phyloP scores from a whole-genome alignment of 1,140 invertebrate species.

The Xylocopa sonorina region DNA sequence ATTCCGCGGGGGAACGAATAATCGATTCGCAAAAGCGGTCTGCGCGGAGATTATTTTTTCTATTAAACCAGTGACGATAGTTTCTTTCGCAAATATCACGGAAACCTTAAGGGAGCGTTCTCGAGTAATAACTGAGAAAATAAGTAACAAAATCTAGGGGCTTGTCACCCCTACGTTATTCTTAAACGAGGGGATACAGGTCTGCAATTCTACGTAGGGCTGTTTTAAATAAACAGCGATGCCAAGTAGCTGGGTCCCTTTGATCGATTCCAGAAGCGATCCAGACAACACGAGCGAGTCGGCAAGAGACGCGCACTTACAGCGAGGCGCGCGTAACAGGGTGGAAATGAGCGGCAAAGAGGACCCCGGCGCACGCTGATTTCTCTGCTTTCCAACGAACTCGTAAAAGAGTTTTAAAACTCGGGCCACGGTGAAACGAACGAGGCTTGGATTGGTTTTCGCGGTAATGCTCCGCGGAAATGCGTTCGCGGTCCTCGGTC shows the following conservation, averaged over 20 bases:
- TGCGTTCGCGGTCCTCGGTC: constrained; percentile 31
- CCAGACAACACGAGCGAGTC: too few relatives aligned
- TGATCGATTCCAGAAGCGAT: constrained; percentile 35
- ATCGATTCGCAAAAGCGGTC: constrained; percentile 1
- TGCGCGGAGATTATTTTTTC: too few relatives aligned
- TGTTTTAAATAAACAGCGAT: too few relatives aligned
- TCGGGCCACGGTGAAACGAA: constrained; percentile 54
- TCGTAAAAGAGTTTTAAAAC: constrained; percentile 65
- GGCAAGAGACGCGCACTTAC: background rate
- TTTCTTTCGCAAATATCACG: too few relatives aligned
- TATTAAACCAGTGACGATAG: too few relatives aligned
- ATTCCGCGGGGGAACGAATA: constrained; percentile 29
- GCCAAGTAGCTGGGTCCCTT: too few relatives aligned
- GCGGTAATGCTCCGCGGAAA: constrained; percentile 59
- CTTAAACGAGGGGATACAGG: too few relatives aligned
- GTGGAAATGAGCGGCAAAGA: constrained; percentile 46
- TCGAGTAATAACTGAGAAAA: too few relatives aligned
- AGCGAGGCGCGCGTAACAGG: background rate
- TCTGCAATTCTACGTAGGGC: too few relatives aligned
- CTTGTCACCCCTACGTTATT: too few relatives aligned
- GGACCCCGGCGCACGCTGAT: constrained; percentile 4
- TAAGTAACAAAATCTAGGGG: too few relatives aligned
- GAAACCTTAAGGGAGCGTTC: too few relatives aligned
- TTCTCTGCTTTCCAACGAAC: constrained; percentile 59
- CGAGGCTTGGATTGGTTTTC: constrained; percentile 59